Percentiles rank a stretch among this genome's conserved stretches.
phyloP scores from a whole-genome alignment of 2,888 invertebrate genomes.

The Orthosia gothica region DNA sequence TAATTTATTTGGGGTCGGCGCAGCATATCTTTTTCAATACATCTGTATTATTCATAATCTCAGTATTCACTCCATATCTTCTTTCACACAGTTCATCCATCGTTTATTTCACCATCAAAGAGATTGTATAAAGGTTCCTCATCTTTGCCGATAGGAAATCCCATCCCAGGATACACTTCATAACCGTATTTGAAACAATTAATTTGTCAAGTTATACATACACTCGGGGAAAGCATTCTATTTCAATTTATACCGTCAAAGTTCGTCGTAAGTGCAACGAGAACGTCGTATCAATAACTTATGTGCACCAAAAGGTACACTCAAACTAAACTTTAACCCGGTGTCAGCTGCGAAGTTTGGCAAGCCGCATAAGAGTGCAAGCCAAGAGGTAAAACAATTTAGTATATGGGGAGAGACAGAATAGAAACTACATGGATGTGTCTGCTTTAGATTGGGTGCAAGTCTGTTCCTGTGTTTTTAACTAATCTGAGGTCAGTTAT shows the following conservation, averaged over 20 bases:
- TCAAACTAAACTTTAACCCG: not conserved
- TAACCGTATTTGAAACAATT: not conserved
- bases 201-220: not conserved
- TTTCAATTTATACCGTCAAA: not conserved
- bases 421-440: not conserved
- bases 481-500: too few relatives aligned
- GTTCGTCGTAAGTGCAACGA: not conserved
- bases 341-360: not conserved
- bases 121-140: too few relatives aligned
- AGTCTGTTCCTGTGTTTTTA: not conserved
- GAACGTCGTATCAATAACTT: not conserved
- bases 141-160: too few relatives aligned
- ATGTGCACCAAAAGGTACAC: not conserved
- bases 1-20: not conserved
- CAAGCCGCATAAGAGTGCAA: not conserved
- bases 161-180: not conserved
- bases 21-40: not conserved
- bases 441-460: not conserved
- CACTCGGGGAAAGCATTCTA: not conserved
- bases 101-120: not conserved
- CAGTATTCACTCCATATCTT: not conserved
- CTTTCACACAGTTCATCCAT: not conserved
- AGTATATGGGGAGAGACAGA: not conserved
- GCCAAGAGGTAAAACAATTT: conserved; percentile 1
- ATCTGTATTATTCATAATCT: not conserved